Conservation (phyloP, 1,140 invertebrate species). For the Brachionus asplanchnoidis region DNA sequence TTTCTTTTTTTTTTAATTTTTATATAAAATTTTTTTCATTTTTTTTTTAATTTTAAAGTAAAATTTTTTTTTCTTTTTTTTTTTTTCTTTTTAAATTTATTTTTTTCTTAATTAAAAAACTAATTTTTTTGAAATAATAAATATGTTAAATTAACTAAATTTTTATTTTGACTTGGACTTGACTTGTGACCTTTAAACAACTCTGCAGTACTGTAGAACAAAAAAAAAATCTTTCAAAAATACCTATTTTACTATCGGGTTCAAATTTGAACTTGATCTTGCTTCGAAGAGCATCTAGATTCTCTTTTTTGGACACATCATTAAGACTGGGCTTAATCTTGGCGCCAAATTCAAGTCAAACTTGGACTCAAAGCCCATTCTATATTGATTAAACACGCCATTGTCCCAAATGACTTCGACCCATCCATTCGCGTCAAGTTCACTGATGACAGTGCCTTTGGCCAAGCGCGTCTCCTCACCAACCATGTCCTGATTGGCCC, state of each 20-base stretch:
- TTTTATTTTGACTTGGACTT: constrained; percentile 85
- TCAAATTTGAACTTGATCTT: constrained; percentile 36
- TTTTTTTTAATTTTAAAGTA: too few species aligned
- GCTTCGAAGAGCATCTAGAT: background rate
- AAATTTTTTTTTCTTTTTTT: constrained; percentile 62
- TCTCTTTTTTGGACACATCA: background rate
- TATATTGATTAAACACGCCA: constrained; percentile 88
- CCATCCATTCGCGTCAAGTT: constrained; percentile 83
- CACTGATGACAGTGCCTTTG: constrained; percentile 77
- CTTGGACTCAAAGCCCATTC: constrained; percentile 95
- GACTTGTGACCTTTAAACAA: too few species aligned
- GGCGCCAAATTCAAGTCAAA: constrained; percentile 72
- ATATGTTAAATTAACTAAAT: too few species aligned
- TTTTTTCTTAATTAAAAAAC: too few species aligned
- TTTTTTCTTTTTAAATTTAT: too few species aligned
- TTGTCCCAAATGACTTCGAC: constrained; percentile 94
- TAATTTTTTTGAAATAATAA: too few species aligned
- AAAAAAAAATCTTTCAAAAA: background rate
- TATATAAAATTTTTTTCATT: too few species aligned
- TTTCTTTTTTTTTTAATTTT: too few species aligned
- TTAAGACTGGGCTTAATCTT: background rate
- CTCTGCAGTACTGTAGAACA: too few species aligned
- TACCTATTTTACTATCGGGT: constrained; percentile 18
- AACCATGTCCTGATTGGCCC: constrained; percentile 86
- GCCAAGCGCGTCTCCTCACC: constrained; percentile 57